Evolutionary conservation across 2,888 invertebrate genomes (phyloP).

Genomic region (Zhuqinia jingwanae): DNA sequence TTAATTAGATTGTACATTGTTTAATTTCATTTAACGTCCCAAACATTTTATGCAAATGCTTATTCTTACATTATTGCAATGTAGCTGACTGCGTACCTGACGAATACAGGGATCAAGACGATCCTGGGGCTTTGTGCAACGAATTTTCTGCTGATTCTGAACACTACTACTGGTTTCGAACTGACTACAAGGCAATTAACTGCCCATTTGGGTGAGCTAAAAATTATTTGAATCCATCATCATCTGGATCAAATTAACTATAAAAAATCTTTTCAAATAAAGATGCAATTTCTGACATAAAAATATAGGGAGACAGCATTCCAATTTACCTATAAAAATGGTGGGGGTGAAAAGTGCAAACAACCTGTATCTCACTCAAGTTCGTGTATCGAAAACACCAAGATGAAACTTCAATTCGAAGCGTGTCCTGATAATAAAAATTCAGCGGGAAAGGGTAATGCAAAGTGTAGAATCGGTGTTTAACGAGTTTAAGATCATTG

Average conservation of each 20-base stretch:
- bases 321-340: slow-evolving; percentile 58
- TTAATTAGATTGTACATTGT: neutral
- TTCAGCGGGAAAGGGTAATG: slow-evolving; percentile 30
- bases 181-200: slow-evolving; percentile 37
- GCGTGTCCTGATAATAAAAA: slow-evolving; percentile 37
- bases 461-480: no score
- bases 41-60: no score
- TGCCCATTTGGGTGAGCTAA: slow-evolving; percentile 61
- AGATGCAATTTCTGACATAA: neutral
- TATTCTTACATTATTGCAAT: no score
- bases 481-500: no score
- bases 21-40: no score
- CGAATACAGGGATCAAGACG: neutral
- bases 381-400: slow-evolving; percentile 47
- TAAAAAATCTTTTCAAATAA: neutral
- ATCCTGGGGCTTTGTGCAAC: neutral
- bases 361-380: slow-evolving; percentile 22
- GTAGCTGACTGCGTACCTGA: slow-evolving; percentile 20
- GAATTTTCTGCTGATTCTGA: neutral
- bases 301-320: slow-evolving; percentile 36
- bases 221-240: neutral
- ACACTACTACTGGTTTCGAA: slow-evolving; percentile 43
- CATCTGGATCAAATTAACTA: no score
- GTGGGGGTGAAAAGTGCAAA: slow-evolving; percentile 13
- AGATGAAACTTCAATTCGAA: slow-evolving; percentile 52